These are phyloP conservation scores for Platyura marginata DNA, from an alignment of 1,140 invertebrate genomes.

Conservation along the genomic window DNA sequence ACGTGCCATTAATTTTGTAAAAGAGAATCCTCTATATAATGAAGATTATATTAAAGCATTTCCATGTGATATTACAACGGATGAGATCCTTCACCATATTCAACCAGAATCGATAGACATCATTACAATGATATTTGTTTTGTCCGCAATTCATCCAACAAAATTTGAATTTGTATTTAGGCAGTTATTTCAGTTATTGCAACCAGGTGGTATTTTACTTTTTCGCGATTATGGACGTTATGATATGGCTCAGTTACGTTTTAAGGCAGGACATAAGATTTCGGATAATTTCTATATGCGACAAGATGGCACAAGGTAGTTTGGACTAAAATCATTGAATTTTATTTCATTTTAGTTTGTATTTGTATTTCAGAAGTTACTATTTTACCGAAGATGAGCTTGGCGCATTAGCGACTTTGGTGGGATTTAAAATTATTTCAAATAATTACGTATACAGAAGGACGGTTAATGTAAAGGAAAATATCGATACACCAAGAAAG, in stretches of 20 bases:
- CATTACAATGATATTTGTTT: constrained; percentile 85
- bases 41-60: constrained; percentile 49
- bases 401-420: constrained; percentile 33
- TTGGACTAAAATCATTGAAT: not conserved
- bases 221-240: constrained; percentile 97
- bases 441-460: constrained; percentile 67
- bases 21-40: constrained; percentile 33
- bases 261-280: constrained; percentile 83
- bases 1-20: constrained; percentile 75
- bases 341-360: constrained; percentile 5
- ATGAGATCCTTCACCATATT: constrained; percentile 37
- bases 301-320: constrained; percentile 88
- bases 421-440: constrained; percentile 45
- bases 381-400: constrained; percentile 60
- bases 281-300: constrained; percentile 88
- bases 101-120: constrained; percentile 47
- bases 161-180: constrained; percentile 53
- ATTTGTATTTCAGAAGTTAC: constrained; percentile 44
- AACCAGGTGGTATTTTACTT: constrained; percentile 65
- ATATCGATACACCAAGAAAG: constrained; percentile 71
- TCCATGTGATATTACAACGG: constrained; percentile 45
- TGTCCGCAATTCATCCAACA: constrained; percentile 80
- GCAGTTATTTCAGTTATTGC: constrained; percentile 51
- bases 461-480: constrained; percentile 82
- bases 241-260: constrained; percentile 92